Evolutionary conservation across 2,888 invertebrate genomes (phyloP), one percentile per base, ranked within the genome.

Genomic region (Keiferia lycopersicella): DNA sequence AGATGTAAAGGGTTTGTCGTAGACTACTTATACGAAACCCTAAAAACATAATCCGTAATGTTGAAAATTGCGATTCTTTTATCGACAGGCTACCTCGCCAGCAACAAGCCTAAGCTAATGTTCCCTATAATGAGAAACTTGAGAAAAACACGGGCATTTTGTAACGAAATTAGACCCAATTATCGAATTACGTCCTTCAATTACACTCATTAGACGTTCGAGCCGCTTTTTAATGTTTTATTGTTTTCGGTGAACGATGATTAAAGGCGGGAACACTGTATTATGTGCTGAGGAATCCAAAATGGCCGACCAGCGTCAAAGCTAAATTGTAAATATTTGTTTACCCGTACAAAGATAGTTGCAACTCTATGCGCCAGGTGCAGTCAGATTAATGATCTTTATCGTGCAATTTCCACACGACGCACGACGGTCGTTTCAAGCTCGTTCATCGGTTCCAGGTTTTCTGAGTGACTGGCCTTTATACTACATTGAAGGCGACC

Each of bases 111-210:
- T 50, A 59, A 64, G 62, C 63, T 61, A 65, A 65, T 65, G 63
- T 60, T 65, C 22, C 14, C 45, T 41, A 61, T 61, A 48, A 63
- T 56, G 16, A 8, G 39, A 64, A 62, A 58, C 57, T 8, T 30
- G 48, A 64, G 34, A 39, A 61, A 58, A 64, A 60, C 61, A 14
- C 26, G 65, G 51, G 39, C 57, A 20, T 67, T 64, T 69, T 65
- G 61, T 56, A 70, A 73, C 71, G 61, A 76, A 78, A 76, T 78
- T 74, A 76, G 68, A 63, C 65, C 50, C 65, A 75, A 75, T 79
- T 76, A 79, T 75, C 68, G 73, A 77, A 80, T 80, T 77, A 76
- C 69, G 68, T 63, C 64, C 70, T 67, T 68, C 68, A 79, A 78
- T 78, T 77, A 74, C 64, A 59, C 59, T 74, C 71, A 76, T 76